Base-by-base conservation (phyloP, 92 coral and sea anemone species). In the Zoanthus sansibaricus region DNA sequence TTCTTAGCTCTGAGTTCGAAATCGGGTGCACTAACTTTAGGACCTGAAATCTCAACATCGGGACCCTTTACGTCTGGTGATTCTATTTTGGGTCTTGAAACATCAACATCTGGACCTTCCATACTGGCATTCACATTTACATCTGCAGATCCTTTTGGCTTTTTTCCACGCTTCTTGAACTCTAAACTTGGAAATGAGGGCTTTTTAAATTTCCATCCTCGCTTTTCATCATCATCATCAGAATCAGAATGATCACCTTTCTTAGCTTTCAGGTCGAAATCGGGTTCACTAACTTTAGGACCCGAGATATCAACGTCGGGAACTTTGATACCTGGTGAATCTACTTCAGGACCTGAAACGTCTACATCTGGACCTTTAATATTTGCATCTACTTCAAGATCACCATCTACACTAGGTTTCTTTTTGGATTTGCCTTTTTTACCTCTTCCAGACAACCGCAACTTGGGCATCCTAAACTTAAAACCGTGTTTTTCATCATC, bases 161-260 rank as follows among this genome's bases (percentile, higher is more conserved):
- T 8, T 72, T 72, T 72, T 11, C 25, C 54, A 72, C 21, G 17
- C 42, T 44, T 44, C n/a, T 55, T 33, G 18, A 79, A 46, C 2
- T 79, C 61, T 42, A 55, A 79, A 37, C 44, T 52, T 2, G 84
- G 84, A 17, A 79, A n/a, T 55, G 20, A 46, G 8, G 69, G 69
- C 9, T 20, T 20, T 62, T 62, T 62, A 20, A 79, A 16, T 17
- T 37, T 61, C 55, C 54, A 79, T 18, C 72, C 72, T 17, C 25
- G 54, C 55, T 49, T 9, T 1, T 9, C 84, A 20, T 47, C 84
- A 4, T 9, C 84, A 20, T 25, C 84, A 79, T 46, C 84, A 0
- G 84, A 62, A 45, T 64, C 74, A 0, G 84, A 79, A 32, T 64
- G 73, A 46, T 48, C 73, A 16, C 74, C 74, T 45, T 79, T 79